phyloP scores from a whole-genome alignment of 2,113 vertebrate species.

The Ictalurus furcatus region DNA sequence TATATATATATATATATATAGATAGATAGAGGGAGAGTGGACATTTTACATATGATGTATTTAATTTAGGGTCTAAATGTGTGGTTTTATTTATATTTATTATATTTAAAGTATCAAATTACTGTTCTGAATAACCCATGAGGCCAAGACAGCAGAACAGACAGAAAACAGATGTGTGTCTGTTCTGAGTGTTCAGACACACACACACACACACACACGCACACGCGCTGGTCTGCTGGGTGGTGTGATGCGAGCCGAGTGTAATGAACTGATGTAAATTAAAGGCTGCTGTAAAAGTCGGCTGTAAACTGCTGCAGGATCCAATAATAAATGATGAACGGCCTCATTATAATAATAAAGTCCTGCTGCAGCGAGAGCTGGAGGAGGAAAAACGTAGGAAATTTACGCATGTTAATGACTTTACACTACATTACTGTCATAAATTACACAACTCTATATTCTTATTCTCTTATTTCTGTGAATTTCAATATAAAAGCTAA shows the following conservation, averaged over 20 bases:
- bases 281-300: constrained; percentile 38
- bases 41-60: background rate
- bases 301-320: constrained; percentile 32
- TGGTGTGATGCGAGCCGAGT: background rate
- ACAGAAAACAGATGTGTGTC: background rate
- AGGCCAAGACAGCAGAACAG: background rate
- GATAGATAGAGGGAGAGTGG: too few relatives aligned
- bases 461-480: background rate
- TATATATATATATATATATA: too few relatives aligned
- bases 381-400: background rate
- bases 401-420: background rate
- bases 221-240: background rate
- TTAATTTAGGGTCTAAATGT: background rate
- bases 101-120: background rate
- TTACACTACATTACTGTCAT: background rate
- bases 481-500: background rate
- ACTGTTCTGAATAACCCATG: background rate
- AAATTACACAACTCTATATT: background rate
- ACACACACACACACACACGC: background rate
- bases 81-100: background rate
- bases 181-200: background rate
- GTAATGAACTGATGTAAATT: constrained; percentile 45
- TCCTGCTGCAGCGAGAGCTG: constrained; percentile 18
- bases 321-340: constrained; percentile 38
- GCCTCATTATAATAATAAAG: constrained; percentile 28